Conservation (phyloP, 2,888 invertebrate species). For the Seira sanloemensis region DNA sequence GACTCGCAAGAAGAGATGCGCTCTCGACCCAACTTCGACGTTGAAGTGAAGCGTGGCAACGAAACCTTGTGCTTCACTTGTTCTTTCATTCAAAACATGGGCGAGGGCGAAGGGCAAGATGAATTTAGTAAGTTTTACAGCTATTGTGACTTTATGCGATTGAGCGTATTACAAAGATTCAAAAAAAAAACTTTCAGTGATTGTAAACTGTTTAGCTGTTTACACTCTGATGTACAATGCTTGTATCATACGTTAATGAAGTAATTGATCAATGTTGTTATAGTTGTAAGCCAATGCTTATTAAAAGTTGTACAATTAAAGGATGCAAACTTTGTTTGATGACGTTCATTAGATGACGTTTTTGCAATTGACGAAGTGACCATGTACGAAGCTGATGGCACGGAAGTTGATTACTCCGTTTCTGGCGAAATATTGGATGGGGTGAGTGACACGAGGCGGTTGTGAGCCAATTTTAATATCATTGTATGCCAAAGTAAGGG, state of each 20-base stretch:
- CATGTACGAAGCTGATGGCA: conserved; percentile 90
- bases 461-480: neutral
- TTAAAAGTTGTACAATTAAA: neutral
- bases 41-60: conserved; percentile 87
- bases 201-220: neutral
- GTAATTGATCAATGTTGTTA: too few species aligned
- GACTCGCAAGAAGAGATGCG: conserved; percentile 87
- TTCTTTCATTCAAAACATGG: conserved; percentile 81
- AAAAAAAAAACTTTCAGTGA: too few species aligned
- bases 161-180: neutral
- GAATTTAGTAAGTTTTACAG: conserved; percentile 75
- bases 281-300: too few species aligned
- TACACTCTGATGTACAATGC: neutral
- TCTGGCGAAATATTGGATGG: conserved; percentile 97
- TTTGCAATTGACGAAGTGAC: conserved; percentile 96
- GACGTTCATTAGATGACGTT: conserved; percentile 89
- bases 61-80: conserved; percentile 90
- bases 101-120: conserved; percentile 75
- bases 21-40: conserved; percentile 93
- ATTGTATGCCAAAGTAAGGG: neutral
- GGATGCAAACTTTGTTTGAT: neutral
- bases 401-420: conserved; percentile 91
- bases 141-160: neutral
- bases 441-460: conserved; percentile 79
- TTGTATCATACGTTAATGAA: too few species aligned